Base-by-base conservation (phyloP, 2,888 invertebrate species). In the Philaethria dido region DNA sequence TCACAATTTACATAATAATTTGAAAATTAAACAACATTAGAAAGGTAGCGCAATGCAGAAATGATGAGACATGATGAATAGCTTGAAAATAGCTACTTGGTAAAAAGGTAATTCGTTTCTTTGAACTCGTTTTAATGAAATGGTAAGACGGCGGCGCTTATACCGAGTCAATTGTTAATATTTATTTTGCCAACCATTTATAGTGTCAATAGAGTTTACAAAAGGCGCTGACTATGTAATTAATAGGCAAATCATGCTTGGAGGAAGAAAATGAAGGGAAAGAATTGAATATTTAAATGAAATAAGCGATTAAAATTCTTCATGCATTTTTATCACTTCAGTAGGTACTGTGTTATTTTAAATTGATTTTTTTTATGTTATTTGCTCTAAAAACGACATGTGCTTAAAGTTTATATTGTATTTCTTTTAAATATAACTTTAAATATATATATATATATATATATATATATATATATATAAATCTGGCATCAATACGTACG, bases 111-210 rank as follows among this genome's bases (percentile, higher is more conserved):
- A 52, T 52, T 52, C 13, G 16, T 52, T 52, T 33, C 29, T 25
- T 52, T 33, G 52, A 52, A 52, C 16, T 16, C 13, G n/a, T 11
- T 52, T 29, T 52, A 29, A 52, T 52, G 29, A 52, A 52, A 52
- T 52, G 16, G 16, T 1, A 50, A 3, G 14, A 16, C 11, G 18
- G n/a, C n/a, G n/a, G 18, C 11, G 18, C 45, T 11, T 11, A 18
- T 45, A 45, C 45, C 18, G 45, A 18, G 18, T 45, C 18, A 11
- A 45, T 11, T 45, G 45, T 45, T 45, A 18, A 45, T 20, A 45
- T 45, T 45, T 45, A 18, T 45, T 45, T 45, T 45, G 29, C 16
- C 16, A 52, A 52, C 29, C 52, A 52, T 29, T 52, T 33, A 52
- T 16, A 29, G 5, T 16, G 33, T 50, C 29, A 52, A 33, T 29